Conservation (phyloP, 2,113 vertebrate species). For the Plestiodon gilberti region DNA sequence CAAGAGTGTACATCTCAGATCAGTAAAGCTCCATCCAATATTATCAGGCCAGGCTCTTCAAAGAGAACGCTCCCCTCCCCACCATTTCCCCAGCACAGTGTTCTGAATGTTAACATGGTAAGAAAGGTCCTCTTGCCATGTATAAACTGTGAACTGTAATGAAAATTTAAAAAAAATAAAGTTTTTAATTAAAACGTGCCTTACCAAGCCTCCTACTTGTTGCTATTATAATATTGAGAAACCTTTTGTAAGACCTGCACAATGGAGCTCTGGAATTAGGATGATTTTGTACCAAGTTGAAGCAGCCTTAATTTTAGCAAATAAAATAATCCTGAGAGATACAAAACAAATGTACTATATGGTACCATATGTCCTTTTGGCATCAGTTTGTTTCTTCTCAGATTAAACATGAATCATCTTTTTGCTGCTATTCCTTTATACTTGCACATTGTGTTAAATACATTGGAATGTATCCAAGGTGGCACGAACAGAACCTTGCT, state of each 20-base stretch:
- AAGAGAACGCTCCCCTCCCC: constrained; percentile 64
- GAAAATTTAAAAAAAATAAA: constrained; percentile 83
- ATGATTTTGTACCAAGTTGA: constrained; percentile 32
- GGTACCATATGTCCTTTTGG: constrained; percentile 18
- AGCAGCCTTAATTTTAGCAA: constrained; percentile 55
- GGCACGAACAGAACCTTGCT: no score
- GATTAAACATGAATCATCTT: constrained; percentile 21
- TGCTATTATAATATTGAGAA: constrained; percentile 62
- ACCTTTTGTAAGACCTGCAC: constrained; percentile 37
- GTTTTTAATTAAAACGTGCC: constrained; percentile 79
- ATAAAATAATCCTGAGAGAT: constrained; percentile 30
- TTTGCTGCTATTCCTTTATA: background rate
- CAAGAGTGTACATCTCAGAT: constrained; percentile 78
- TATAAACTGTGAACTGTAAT: constrained; percentile 84
- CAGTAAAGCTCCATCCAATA: constrained; percentile 71
- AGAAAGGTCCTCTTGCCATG: constrained; percentile 60
- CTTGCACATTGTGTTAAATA: constrained; percentile 15
- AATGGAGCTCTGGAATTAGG: constrained; percentile 6
- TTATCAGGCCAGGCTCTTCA: constrained; percentile 72
- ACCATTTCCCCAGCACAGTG: constrained; percentile 72
- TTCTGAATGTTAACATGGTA: constrained; percentile 76
- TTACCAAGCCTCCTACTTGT: constrained; percentile 74
- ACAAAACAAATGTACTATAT: background rate
- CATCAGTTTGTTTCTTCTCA: constrained; percentile 21
- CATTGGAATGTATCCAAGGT: background rate